Evolutionary conservation across 2,113 vertebrate species (phyloP).

Genomic region (Narcine bancroftii): DNA sequence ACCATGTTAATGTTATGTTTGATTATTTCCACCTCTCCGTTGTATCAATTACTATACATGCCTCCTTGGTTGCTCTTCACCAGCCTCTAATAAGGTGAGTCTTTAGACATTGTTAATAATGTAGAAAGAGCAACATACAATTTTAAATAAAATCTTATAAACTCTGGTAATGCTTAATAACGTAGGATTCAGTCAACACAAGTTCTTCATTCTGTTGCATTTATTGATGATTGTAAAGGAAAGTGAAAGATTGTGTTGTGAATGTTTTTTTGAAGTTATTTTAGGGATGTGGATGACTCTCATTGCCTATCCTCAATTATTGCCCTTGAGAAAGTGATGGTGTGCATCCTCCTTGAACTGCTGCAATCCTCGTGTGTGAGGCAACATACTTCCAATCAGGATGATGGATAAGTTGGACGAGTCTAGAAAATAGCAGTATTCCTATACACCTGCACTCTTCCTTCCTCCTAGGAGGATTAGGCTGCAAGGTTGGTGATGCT

Average conservation of each 20-base stretch:
- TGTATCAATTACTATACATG: slow-evolving; percentile 84
- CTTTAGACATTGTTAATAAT: neutral
- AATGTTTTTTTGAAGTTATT: neutral
- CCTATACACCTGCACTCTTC: no score
- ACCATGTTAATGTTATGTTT: slow-evolving; percentile 96
- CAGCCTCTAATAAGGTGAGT: slow-evolving; percentile 91
- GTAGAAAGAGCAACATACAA: neutral
- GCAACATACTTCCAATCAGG: no score
- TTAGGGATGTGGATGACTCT: no score
- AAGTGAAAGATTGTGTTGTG: neutral
- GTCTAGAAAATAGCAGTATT: no score
- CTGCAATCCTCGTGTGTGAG: no score
- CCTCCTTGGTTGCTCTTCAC: slow-evolving; percentile 89
- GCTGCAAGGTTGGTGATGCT: no score
- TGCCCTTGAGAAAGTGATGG: no score
- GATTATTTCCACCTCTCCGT: slow-evolving; percentile 98
- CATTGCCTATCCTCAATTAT: no score
- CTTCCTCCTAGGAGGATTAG: no score
- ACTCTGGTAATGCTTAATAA: neutral
- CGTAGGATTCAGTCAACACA: neutral
- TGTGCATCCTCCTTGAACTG: no score
- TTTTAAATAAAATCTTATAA: neutral
- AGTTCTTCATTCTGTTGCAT: neutral
- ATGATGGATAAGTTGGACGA: no score
- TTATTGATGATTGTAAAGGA: neutral